These are phyloP conservation scores for Neofelis nebulosa DNA, from an alignment of 2,113 vertebrate species.

Conservation along the genomic window DNA sequence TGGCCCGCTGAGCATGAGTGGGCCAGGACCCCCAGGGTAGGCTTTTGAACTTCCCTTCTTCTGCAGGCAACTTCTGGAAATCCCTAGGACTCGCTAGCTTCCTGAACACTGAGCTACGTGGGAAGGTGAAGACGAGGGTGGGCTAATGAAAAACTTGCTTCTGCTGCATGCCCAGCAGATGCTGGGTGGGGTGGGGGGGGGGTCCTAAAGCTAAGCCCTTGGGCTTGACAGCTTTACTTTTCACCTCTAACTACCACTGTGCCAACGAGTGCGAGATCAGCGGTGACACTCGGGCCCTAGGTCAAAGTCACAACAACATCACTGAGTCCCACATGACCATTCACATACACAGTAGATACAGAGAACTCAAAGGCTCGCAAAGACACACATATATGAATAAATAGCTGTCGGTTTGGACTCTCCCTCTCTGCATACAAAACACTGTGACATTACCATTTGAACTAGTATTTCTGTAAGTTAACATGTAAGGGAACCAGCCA, in stretches of 20 bases:
- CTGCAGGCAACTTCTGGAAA: constrained; percentile 23
- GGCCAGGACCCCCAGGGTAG: background rate
- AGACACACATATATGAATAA: constrained; percentile 84
- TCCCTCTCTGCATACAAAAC: constrained; percentile 84
- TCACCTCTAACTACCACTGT: constrained; percentile 75
- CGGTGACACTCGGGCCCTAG: constrained; percentile 84
- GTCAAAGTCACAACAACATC: constrained; percentile 91
- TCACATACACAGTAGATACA: constrained; percentile 87
- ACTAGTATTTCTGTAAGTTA: constrained; percentile 82
- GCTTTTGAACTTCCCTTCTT: constrained; percentile 32
- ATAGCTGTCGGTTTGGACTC: constrained; percentile 82
- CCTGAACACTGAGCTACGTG: constrained; percentile 20
- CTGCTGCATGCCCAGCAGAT: constrained; percentile 2
- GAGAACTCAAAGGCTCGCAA: constrained; percentile 85
- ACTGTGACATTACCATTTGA: constrained; percentile 81
- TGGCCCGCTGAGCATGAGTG: background rate
- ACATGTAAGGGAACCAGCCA: constrained; percentile 80
- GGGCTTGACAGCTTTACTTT: constrained; percentile 57
- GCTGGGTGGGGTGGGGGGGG: too few species aligned
- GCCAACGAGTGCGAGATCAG: constrained; percentile 87
- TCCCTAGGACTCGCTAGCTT: background rate
- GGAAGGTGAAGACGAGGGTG: constrained; percentile 33
- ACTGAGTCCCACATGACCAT: constrained; percentile 88
- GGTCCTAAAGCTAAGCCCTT: constrained; percentile 26
- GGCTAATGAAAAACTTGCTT: constrained; percentile 29